Evolutionary conservation across 1,140 invertebrate species (phyloP), one percentile per base, ranked within the genome.

Genomic region (Aphelenchoides avenae): DNA sequence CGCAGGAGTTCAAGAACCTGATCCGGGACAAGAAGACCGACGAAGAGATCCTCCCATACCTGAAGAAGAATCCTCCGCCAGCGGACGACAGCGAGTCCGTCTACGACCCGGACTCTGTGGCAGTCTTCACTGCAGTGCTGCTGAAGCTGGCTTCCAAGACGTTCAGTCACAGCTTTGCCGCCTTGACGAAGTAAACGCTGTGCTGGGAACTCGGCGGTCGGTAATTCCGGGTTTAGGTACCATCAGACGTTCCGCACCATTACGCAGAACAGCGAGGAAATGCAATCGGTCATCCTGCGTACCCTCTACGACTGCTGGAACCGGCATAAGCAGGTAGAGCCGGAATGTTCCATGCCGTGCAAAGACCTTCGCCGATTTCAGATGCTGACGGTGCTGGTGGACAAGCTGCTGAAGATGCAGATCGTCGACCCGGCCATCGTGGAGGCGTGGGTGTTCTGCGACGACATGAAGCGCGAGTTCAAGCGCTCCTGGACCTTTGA

Each of bases 391-490:
- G 89, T 97, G 0, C 80, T 98, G 0, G 87, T 93, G 3, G 92
- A 98, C 78, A 96, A 98, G 81, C 85, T 99, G 81, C 81, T 98
- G 3, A 95, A 97, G 80, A 94, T 91, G 33, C 89, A 95, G 77
- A 89, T 98, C 40, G 86, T 98, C 13, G 90, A 96, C 73, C 94
- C 91, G 75, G 89, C 89, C 55, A 87, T 91, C 7, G 91, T 99
- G 9, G 91, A 91, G 26, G 95, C 92, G 68, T 99, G 93, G 94
- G 86, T 99, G 51, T 99, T 99, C 80, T 93, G 90, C 3, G 89
- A 89, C 80, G 90, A 95, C 76, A 96, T 97, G 90, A 84, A 83
- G 22, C 78, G 83, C 6, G 66, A 68, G 47, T 65, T 67, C 39
- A 43, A 68, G 33, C 41, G 61, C 52, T 46, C 57, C 15, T 73